A percentile compares a stretch with the other conserved stretches of the same genome.
Conservation (phyloP, 2,113 vertebrate species). For the Takifugu bimaculatus region DNA sequence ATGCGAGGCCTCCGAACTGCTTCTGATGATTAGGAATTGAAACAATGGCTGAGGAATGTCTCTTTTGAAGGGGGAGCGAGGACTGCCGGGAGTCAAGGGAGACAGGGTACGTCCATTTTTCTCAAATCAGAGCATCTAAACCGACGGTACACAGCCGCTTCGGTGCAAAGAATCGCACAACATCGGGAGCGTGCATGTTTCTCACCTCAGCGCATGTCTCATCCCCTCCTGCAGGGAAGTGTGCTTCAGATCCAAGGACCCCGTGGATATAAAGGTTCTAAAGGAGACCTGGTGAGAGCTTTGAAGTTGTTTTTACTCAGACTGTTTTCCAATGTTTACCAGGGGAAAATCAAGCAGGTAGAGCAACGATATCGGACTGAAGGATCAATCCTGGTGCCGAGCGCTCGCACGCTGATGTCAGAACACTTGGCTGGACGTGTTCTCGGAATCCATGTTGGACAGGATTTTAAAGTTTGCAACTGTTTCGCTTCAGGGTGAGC, state of each 20-base stretch:
- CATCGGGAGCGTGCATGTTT: neutral
- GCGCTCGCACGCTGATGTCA: too few species aligned
- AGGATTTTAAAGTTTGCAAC: neutral
- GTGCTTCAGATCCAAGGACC: constrained; percentile 74
- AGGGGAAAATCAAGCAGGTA: too few species aligned
- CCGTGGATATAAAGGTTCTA: constrained; percentile 83
- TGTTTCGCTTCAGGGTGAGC: constrained; percentile 73
- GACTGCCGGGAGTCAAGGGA: constrained; percentile 78
- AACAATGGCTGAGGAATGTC: neutral
- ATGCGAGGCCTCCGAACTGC: neutral
- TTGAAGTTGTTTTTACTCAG: too few species aligned
- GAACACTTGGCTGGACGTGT: too few species aligned
- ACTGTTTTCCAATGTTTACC: too few species aligned
- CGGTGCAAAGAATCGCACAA: neutral
- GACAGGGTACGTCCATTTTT: constrained; percentile 76
- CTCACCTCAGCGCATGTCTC: neutral
- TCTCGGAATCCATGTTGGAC: neutral
- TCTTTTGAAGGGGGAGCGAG: constrained; percentile 77
- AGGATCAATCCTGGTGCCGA: too few species aligned
- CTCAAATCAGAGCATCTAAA: neutral
- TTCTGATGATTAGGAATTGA: neutral
- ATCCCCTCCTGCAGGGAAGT: constrained; percentile 73
- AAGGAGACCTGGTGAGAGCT: constrained; percentile 79
- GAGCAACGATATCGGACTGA: too few species aligned
- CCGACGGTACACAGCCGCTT: too few species aligned